These are phyloP conservation scores for Callitettix versicolor DNA, from an alignment of 1,140 invertebrate species.

Conservation along the genomic window DNA sequence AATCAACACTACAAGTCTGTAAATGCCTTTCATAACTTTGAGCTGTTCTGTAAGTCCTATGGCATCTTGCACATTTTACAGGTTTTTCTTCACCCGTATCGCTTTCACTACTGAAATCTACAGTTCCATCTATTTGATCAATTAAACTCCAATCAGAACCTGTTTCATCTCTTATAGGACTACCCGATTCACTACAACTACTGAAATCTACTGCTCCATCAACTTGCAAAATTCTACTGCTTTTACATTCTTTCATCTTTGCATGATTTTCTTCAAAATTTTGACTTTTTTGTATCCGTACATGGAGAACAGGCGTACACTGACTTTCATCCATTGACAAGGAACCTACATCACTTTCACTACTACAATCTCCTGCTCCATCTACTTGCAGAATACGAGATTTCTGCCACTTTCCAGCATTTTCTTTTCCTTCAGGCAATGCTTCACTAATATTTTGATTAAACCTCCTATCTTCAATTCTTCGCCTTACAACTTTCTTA, in stretches of 20 bases:
- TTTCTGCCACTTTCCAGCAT: conserved; percentile 15
- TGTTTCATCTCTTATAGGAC: conserved; percentile 10
- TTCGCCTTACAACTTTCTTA: conserved; percentile 11
- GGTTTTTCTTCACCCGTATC: conserved; percentile 50
- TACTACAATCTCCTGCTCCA: conserved; percentile 46
- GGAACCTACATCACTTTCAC: conserved; percentile 19
- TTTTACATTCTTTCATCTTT: conserved; percentile 13
- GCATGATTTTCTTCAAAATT: background rate
- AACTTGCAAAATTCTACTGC: conserved; percentile 40
- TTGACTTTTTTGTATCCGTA: background rate
- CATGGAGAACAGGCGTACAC: conserved; percentile 2
- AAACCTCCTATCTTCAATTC: background rate
- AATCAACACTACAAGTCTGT: conserved; percentile 52
- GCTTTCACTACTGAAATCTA: conserved; percentile 41
- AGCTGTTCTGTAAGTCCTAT: conserved; percentile 77
- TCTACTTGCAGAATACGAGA: conserved; percentile 44
- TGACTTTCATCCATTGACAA: conserved; percentile 20
- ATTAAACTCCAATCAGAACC: background rate
- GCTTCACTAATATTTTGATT: too few species aligned
- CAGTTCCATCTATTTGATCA: conserved; percentile 59
- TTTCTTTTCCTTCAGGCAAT: background rate
- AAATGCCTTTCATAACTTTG: conserved; percentile 78
- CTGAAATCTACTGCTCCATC: conserved; percentile 49
- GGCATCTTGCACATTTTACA: conserved; percentile 77
- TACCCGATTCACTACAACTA: conserved; percentile 20